A percentile compares a stretch with the other conserved stretches of the same genome.
Evolutionary conservation across 2,113 vertebrate species (phyloP).

Genomic region (Megaceryle maxima): DNA sequence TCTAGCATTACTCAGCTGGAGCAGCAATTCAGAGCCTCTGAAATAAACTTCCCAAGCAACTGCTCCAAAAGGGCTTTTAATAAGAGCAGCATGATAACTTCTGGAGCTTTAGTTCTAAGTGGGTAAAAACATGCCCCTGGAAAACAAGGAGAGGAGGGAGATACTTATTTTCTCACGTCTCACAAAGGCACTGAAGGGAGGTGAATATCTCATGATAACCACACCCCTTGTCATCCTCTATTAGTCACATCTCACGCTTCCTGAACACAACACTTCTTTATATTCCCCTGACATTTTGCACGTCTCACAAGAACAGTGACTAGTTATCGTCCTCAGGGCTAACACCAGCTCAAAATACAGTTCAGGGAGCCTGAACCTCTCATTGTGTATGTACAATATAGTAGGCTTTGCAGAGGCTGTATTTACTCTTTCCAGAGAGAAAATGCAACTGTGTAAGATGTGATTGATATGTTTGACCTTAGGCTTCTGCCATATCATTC

Average conservation of each 20-base stretch:
- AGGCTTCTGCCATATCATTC: background rate
- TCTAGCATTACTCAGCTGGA: background rate
- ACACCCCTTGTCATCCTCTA: constrained; percentile 71
- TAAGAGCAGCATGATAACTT: constrained; percentile 1
- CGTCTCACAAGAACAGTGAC: constrained; percentile 61
- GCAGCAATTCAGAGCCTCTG: background rate
- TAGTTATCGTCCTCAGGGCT: constrained; percentile 50
- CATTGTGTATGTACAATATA: background rate
- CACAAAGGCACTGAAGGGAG: constrained; percentile 52
- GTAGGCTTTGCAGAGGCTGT: constrained; percentile 2
- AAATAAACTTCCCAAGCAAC: constrained; percentile 24
- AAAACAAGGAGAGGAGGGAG: constrained; percentile 11
- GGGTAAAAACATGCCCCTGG: constrained; percentile 48
- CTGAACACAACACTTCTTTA: constrained; percentile 54
- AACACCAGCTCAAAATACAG: constrained; percentile 19
- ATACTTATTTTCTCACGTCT: constrained; percentile 50
- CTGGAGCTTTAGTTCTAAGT: background rate
- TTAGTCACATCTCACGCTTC: constrained; percentile 77
- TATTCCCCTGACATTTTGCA: constrained; percentile 76
- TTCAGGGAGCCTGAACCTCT: constrained; percentile 36
- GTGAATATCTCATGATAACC: constrained; percentile 68
- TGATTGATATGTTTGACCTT: background rate
- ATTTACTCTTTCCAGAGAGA: constrained; percentile 11
- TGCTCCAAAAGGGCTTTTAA: background rate
- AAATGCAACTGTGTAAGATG: background rate